Conservation (phyloP, 2,888 invertebrate genomes). For the Bombyx huttoni region DNA sequence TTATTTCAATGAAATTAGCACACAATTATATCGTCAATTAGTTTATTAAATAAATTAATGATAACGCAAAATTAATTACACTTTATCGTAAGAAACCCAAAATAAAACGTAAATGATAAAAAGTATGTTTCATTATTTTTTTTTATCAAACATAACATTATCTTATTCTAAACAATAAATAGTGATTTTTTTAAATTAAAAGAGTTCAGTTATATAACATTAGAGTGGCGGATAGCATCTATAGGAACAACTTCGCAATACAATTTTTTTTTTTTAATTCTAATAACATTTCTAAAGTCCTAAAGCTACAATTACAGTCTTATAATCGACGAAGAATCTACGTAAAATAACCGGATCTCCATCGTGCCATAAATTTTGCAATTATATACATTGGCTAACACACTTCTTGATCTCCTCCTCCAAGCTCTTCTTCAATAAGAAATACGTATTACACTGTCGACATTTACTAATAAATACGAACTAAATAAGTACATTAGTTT, state of each 20-base stretch:
- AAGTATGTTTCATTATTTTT: neutral
- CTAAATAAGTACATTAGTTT: conserved; percentile 32
- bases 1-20: too few species aligned
- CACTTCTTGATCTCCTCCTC: too few species aligned
- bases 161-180: conserved; percentile 25
- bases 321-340: too few species aligned
- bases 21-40: too few species aligned
- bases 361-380: too few species aligned
- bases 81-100: neutral
- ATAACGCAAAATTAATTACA: neutral
- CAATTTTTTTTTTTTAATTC: neutral
- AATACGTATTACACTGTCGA: too few species aligned
- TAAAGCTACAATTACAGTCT: neutral
- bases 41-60: neutral
- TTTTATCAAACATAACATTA: neutral
- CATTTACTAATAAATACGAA: neutral
- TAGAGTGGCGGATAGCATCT: conserved; percentile 5
- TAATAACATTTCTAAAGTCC: neutral
- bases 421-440: too few species aligned
- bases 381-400: too few species aligned
- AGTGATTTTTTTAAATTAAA: conserved; percentile 14
- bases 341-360: too few species aligned
- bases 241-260: conserved; percentile 4
- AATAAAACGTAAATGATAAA: neutral
- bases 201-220: conserved; percentile 21